phyloP scores from a whole-genome alignment of 2,113 vertebrate genomes.

The Epinephelus moara region DNA sequence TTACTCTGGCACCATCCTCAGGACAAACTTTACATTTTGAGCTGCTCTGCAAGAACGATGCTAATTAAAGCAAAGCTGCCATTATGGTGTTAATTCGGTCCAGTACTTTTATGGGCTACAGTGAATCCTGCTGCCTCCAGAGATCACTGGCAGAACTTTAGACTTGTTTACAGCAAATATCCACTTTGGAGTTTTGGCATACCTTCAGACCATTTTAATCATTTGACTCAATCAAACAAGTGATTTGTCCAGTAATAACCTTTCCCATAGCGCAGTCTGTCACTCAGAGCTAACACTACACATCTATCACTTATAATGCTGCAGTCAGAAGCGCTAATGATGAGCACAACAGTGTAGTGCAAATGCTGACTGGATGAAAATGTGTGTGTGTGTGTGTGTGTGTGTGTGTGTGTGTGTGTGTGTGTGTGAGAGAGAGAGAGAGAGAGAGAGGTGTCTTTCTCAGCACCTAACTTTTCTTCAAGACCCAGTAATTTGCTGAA shows the following conservation, averaged over 20 bases:
- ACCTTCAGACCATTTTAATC: conserved; percentile 17
- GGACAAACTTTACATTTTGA: neutral
- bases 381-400: conserved; percentile 13
- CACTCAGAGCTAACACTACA: neutral
- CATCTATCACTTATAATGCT: conserved; percentile 49
- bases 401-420: neutral
- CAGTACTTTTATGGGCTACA: conserved; percentile 11
- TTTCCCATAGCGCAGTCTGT: conserved; percentile 21
- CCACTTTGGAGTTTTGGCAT: conserved; percentile 5
- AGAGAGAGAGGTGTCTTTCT: neutral
- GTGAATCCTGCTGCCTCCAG: conserved; percentile 19
- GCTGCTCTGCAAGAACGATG: neutral
- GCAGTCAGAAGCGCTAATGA: conserved; percentile 42
- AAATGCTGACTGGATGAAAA: conserved; percentile 28
- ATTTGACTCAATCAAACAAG: conserved; percentile 19
- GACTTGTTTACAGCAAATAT: conserved; percentile 13
- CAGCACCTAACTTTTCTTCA: conserved; percentile 25
- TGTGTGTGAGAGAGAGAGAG: neutral
- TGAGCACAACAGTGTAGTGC: conserved; percentile 27
- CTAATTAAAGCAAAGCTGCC: conserved; percentile 11
- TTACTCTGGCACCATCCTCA: neutral
- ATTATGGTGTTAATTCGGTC: neutral
- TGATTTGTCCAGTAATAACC: conserved; percentile 34
- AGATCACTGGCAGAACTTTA: conserved; percentile 19
- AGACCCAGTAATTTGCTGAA: conserved; percentile 34